A percentile compares a stretch with the other conserved stretches of the same genome.
These are phyloP conservation scores for Synergus japonicus DNA, from an alignment of 2,888 invertebrate genomes.

Conservation along the genomic window DNA sequence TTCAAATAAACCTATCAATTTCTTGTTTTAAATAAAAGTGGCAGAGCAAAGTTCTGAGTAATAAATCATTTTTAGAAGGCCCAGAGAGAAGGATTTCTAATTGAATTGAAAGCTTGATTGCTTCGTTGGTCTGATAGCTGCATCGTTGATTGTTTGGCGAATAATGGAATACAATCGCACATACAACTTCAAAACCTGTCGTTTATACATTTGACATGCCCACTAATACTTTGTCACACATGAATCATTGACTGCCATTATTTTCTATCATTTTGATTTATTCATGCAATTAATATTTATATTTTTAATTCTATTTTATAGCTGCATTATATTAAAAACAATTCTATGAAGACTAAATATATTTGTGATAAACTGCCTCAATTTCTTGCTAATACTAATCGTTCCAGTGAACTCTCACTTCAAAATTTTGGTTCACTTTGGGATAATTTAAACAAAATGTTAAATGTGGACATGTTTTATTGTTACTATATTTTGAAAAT, in stretches of 20 bases:
- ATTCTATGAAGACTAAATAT: not conserved
- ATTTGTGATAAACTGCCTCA: not conserved
- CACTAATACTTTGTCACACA: constrained; percentile 1
- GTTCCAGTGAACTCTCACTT: not conserved
- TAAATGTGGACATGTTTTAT: not conserved
- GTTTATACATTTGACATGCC: not conserved
- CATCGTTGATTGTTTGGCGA: constrained; percentile 42
- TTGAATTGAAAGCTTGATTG: constrained; percentile 63
- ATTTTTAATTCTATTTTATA: not conserved
- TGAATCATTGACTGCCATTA: constrained; percentile 12
- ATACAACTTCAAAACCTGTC: constrained; percentile 9
- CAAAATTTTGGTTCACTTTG: not conserved
- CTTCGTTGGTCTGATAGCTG: constrained; percentile 67
- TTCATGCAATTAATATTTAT: constrained; percentile 14
- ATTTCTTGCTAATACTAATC: not conserved
- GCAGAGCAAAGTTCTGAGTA: constrained; percentile 44
- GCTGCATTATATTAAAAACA: not conserved
- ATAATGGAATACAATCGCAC: constrained; percentile 18
- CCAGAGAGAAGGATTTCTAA: constrained; percentile 38
- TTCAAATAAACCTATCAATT: constrained; percentile 50
- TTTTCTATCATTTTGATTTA: not conserved
- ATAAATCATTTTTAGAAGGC: constrained; percentile 43
- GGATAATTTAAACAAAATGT: not conserved
- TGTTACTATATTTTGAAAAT: not conserved
- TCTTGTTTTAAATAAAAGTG: not conserved